Evolutionary conservation across 2,888 invertebrate species (phyloP).

Genomic region (Pterostichus madidus): DNA sequence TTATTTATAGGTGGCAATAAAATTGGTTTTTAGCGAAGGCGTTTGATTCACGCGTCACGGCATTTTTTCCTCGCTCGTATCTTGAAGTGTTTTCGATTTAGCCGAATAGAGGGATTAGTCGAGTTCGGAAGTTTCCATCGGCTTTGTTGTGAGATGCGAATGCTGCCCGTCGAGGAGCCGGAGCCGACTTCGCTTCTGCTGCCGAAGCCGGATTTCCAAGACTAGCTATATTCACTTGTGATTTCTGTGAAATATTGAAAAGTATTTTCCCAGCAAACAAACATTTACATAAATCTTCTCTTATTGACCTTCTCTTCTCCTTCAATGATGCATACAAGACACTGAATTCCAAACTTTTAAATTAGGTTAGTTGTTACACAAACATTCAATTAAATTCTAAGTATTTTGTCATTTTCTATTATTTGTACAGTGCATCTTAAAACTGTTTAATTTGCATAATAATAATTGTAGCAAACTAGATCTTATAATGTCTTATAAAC

Average conservation of each 20-base stretch:
- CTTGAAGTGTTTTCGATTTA: slow-evolving; percentile 56
- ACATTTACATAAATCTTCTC: slow-evolving; percentile 40
- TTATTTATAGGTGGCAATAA: slow-evolving; percentile 56
- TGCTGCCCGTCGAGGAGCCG: background rate
- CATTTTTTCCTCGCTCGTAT: slow-evolving; percentile 30
- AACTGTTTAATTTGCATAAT: background rate
- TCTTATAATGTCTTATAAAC: slow-evolving; percentile 6
- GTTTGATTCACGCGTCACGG: slow-evolving; percentile 28
- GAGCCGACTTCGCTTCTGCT: background rate
- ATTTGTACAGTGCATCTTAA: background rate
- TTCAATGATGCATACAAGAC: background rate
- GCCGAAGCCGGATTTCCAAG: too few relatives aligned
- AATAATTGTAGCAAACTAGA: background rate
- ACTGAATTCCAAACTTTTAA: background rate
- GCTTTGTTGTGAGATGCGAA: slow-evolving; percentile 9
- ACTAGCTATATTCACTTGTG: slow-evolving; percentile 8
- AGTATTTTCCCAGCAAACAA: slow-evolving; percentile 32
- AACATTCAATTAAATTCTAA: background rate
- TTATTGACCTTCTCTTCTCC: slow-evolving; percentile 12
- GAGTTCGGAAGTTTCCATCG: slow-evolving; percentile 30
- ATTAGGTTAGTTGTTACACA: background rate
- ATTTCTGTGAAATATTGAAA: slow-evolving; percentile 28
- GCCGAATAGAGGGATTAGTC: slow-evolving; percentile 50
- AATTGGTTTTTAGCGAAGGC: slow-evolving; percentile 34
- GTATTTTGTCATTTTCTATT: background rate